Conservation (phyloP, 1,140 invertebrate genomes). For the Stratiolaelaps scimitus region DNA sequence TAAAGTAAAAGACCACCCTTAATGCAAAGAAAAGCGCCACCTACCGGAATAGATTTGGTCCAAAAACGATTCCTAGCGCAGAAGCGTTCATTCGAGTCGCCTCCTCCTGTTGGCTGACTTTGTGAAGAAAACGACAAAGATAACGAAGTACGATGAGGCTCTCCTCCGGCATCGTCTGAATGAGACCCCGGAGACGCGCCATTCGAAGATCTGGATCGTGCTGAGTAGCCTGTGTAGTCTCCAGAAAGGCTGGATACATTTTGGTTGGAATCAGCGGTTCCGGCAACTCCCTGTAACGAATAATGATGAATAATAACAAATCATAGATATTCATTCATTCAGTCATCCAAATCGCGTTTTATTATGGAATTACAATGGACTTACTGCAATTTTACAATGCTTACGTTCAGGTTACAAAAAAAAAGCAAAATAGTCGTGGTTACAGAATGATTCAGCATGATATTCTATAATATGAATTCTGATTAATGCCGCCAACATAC, state of each 20-base stretch:
- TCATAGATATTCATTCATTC: too few species aligned
- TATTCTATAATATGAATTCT: too few species aligned
- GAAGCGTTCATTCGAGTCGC: constrained; percentile 41
- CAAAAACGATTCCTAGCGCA: constrained; percentile 43
- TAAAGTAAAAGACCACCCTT: too few species aligned
- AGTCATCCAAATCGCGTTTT: too few species aligned
- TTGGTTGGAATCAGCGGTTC: constrained; percentile 39
- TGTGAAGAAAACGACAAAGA: constrained; percentile 39
- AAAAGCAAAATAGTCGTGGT: too few species aligned
- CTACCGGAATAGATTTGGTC: constrained; percentile 43
- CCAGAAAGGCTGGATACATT: constrained; percentile 38
- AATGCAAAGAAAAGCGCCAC: too few species aligned
- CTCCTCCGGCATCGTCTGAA: constrained; percentile 37
- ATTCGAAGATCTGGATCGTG: constrained; percentile 29
- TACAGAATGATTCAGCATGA: too few species aligned
- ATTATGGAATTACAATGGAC: too few species aligned
- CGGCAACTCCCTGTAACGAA: constrained; percentile 38
- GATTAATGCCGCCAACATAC: too few species aligned
- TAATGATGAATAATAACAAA: background rate
- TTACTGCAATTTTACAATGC: too few species aligned
- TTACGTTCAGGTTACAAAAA: too few species aligned
- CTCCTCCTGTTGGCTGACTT: constrained; percentile 39
- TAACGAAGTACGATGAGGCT: constrained; percentile 40
- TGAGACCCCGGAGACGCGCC: constrained; percentile 31
- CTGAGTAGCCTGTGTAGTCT: constrained; percentile 27